Evolutionary conservation across 2,113 vertebrate genomes (phyloP).

Genomic region (Ciconia boyciana): DNA sequence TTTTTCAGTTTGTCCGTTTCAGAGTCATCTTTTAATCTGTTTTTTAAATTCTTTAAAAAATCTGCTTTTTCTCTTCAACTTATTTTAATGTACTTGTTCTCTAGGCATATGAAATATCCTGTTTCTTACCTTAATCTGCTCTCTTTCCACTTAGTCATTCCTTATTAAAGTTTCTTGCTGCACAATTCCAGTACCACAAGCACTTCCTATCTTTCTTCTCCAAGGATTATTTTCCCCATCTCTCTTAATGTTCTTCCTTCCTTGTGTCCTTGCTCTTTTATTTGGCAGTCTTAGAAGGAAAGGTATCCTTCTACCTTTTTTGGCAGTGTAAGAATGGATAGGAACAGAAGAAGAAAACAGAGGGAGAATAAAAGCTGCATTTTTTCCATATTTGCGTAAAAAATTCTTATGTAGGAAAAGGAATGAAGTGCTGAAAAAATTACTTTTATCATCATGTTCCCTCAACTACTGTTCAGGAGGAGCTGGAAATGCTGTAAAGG

Average conservation of each 20-base stretch:
- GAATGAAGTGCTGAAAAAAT: neutral
- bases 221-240: neutral
- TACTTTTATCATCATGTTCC: neutral
- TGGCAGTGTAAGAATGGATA: neutral
- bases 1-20: neutral
- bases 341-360: neutral
- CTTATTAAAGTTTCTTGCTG: neutral
- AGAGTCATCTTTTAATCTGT: neutral
- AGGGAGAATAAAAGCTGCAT: neutral
- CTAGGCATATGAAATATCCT: neutral
- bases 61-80: neutral
- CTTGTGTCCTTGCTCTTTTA: neutral
- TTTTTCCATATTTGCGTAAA: neutral
- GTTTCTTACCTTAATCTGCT: neutral
- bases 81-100: neutral
- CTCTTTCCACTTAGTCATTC: neutral
- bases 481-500: neutral
- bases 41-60: neutral
- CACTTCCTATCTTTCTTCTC: neutral
- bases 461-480: neutral
- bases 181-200: neutral
- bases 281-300: neutral
- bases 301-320: neutral
- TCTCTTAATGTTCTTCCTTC: neutral
- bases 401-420: neutral